These are phyloP conservation scores for Dryoscopus gambensis DNA, from an alignment of 2,113 vertebrate species.

Conservation along the genomic window DNA sequence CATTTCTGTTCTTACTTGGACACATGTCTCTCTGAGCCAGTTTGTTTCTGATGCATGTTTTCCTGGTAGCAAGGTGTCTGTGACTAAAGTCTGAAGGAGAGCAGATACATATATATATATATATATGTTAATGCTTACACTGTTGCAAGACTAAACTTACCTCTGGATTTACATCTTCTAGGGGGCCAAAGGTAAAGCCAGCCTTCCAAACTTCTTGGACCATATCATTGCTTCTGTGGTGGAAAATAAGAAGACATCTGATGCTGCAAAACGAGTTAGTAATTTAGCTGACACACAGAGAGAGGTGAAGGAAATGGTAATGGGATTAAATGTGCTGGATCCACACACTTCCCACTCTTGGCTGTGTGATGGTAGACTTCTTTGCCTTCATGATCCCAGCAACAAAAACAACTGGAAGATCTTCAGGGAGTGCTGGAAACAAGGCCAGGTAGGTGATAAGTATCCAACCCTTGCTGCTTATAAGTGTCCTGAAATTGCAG, in stretches of 20 bases:
- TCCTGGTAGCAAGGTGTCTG: not conserved
- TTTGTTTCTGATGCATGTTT: not conserved
- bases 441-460: constrained; percentile 87
- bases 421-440: constrained; percentile 99
- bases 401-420: constrained; percentile 99
- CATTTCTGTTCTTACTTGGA: not conserved
- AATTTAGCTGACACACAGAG: constrained; percentile 81
- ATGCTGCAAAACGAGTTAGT: constrained; percentile 78
- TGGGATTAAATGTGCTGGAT: constrained; percentile 95
- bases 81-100: not conserved
- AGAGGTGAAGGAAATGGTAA: constrained; percentile 87
- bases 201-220: constrained; percentile 94
- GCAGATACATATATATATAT: no score
- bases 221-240: constrained; percentile 99
- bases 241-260: constrained; percentile 95
- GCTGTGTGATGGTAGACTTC: constrained; percentile 95
- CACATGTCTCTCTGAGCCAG: not conserved
- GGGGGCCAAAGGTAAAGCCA: constrained; percentile 92
- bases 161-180: constrained; percentile 58
- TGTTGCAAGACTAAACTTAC: not conserved
- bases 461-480: not conserved
- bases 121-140: rapidly evolving
- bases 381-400: constrained; percentile 96
- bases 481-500: not conserved
- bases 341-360: constrained; percentile 97